Evolutionary conservation across 2,797 vertebrate genomes (phyloP).

Genomic region (Carapus acus): DNA sequence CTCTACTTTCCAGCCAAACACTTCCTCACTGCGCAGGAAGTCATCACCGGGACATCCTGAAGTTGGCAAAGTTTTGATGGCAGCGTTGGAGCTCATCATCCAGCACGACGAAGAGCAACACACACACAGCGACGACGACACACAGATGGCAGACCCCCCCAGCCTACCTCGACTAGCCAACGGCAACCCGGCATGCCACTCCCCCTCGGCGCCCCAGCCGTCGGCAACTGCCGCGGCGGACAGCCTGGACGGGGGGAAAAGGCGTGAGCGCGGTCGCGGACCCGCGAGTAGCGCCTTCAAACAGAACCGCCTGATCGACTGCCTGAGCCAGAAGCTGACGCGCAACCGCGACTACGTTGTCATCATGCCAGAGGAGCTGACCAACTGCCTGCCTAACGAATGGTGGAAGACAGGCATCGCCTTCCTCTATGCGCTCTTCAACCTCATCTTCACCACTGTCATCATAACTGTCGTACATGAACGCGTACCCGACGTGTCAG

Average conservation of each 20-base stretch:
- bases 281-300: conserved; percentile 49
- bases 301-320: conserved; percentile 64
- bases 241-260: background rate
- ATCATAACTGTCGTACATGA: conserved; percentile 94
- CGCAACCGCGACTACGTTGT: conserved; percentile 84
- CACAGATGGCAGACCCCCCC: conserved; percentile 13
- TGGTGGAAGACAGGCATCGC: conserved; percentile 97
- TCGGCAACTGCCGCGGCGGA: background rate
- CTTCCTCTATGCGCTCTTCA: conserved; percentile 84
- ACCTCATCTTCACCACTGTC: conserved; percentile 86
- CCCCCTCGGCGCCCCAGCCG: background rate
- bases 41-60: background rate
- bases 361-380: conserved; percentile 76
- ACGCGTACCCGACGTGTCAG: conserved; percentile 87
- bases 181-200: conserved; percentile 10
- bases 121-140: conserved; percentile 31
- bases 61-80: conserved; percentile 38
- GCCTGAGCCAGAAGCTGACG: conserved; percentile 71
- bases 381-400: conserved; percentile 77
- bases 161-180: conserved; percentile 27
- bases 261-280: conserved; percentile 50
- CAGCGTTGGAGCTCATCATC: conserved; percentile 52
- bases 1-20: background rate
- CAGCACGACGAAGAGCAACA: background rate
- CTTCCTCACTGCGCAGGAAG: background rate